Evolutionary conservation across 2,113 vertebrate species (phyloP).

Genomic region (Australoheros scitulus): DNA sequence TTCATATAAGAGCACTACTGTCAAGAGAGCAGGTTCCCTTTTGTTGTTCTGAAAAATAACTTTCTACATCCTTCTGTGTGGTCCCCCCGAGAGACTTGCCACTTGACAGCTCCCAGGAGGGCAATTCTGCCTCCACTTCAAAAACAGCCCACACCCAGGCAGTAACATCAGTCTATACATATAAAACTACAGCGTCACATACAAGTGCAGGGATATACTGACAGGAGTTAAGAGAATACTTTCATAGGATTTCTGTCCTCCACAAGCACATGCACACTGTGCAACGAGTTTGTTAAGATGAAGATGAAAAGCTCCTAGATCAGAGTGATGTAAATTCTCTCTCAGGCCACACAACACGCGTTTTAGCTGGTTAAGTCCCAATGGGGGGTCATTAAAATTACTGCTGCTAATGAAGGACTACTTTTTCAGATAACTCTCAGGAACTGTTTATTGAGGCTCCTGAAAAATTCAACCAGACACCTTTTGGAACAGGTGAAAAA

Average conservation of each 20-base stretch:
- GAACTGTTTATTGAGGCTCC: slow-evolving; percentile 35
- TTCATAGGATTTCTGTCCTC: background rate
- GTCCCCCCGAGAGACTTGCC: background rate
- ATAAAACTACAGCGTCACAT: background rate
- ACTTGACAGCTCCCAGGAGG: slow-evolving; percentile 17
- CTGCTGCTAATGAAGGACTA: background rate
- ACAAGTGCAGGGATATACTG: background rate
- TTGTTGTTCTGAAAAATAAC: background rate
- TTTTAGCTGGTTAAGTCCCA: background rate
- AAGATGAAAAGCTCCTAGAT: background rate
- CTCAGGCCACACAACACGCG: background rate
- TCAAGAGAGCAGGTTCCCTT: background rate
- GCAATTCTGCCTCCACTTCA: slow-evolving; percentile 4
- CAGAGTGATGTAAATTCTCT: background rate
- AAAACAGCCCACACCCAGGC: slow-evolving; percentile 15
- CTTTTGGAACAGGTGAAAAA: slow-evolving; percentile 37
- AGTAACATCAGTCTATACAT: background rate
- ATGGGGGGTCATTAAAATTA: background rate
- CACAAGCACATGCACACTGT: background rate
- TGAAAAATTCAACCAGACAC: slow-evolving; percentile 51
- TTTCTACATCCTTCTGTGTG: background rate
- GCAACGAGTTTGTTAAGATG: background rate
- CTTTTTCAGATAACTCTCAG: background rate
- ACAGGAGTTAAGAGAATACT: background rate
- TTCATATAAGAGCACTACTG: background rate